These are phyloP conservation scores for Caenorhabditis becei DNA, from an alignment of 2,888 invertebrate genomes.

Conservation along the genomic window DNA sequence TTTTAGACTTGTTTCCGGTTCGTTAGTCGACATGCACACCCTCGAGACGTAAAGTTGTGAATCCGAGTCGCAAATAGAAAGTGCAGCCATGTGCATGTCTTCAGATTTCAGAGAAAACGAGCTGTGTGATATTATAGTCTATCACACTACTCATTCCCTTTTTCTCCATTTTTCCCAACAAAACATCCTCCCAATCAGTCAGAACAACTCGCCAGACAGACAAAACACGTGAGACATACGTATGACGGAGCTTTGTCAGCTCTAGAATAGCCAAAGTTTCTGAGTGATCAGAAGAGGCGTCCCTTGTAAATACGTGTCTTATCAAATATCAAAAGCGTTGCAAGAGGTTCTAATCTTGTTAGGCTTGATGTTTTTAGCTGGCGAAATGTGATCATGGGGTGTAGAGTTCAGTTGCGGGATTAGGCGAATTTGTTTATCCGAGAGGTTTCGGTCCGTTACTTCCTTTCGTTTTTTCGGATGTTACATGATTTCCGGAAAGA, in stretches of 20 bases:
- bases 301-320: background rate
- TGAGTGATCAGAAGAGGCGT: background rate
- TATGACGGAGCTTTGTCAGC: background rate
- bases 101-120: background rate
- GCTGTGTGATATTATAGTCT: background rate
- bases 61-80: background rate
- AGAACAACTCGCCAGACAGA: background rate
- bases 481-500: no score
- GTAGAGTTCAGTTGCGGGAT: background rate
- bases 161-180: background rate
- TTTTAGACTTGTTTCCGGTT: background rate
- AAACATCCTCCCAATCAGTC: background rate
- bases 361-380: background rate
- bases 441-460: background rate
- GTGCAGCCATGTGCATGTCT: background rate
- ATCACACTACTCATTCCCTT: background rate
- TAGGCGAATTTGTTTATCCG: background rate
- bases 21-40: background rate
- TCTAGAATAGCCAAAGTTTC: background rate
- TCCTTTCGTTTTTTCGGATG: background rate
- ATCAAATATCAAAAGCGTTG: background rate
- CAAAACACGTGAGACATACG: background rate
- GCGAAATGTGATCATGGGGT: conserved; percentile 6
- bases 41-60: background rate
- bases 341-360: background rate